phyloP scores from a whole-genome alignment of 2,888 invertebrate genomes.

The Altica lythri region DNA sequence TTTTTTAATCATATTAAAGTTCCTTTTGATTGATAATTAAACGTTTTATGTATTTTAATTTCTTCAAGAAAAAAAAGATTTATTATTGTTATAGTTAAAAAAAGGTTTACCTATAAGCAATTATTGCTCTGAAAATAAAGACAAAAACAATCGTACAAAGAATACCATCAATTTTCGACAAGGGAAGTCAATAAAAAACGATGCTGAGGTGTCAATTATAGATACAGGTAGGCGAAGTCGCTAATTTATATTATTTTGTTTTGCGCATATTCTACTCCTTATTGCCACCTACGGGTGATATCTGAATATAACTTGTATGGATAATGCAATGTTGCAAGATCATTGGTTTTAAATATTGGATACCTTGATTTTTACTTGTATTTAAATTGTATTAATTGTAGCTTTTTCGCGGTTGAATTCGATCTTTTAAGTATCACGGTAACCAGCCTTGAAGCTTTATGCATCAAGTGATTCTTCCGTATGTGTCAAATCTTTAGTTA shows the following conservation, averaged over 20 bases:
- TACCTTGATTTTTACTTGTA: background rate
- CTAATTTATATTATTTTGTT: slow-evolving; percentile 54
- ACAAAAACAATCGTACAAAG: background rate
- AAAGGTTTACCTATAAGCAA: too few relatives aligned
- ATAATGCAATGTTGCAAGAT: slow-evolving; percentile 24
- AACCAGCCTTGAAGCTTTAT: too few relatives aligned
- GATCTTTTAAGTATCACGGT: too few relatives aligned
- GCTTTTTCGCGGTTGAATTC: background rate
- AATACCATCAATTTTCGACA: slow-evolving; percentile 21
- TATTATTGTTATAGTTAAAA: too few relatives aligned
- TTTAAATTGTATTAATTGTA: background rate
- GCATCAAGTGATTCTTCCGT: too few relatives aligned
- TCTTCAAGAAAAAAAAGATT: too few relatives aligned
- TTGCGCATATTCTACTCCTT: slow-evolving; percentile 56
- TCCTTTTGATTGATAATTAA: too few relatives aligned
- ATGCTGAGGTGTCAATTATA: slow-evolving; percentile 41
- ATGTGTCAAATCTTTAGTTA: too few relatives aligned
- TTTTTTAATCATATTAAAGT: too few relatives aligned
- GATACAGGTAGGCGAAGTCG: slow-evolving; percentile 48
- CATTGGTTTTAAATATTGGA: slow-evolving; percentile 3
- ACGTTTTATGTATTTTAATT: too few relatives aligned
- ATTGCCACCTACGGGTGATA: slow-evolving; percentile 46
- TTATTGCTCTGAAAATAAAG: too few relatives aligned
- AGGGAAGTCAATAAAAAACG: slow-evolving; percentile 25
- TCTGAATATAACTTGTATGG: slow-evolving; percentile 44